Evolutionary conservation across 2,888 invertebrate genomes (phyloP).

Genomic region (Fragum fragum): DNA sequence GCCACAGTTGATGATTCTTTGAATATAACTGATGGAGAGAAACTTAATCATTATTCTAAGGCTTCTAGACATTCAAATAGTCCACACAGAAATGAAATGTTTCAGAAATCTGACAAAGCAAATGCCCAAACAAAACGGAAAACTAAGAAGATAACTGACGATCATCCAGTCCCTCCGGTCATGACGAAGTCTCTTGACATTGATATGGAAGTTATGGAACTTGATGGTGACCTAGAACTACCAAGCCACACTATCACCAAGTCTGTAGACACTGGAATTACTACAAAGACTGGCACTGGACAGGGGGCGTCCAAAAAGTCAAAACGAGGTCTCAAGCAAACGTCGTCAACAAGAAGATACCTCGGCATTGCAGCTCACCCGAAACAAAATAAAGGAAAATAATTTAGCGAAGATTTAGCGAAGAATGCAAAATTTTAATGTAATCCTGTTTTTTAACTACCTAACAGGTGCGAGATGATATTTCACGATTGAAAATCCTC

Average conservation of each 20-base stretch:
- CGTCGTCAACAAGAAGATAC: conserved; percentile 65
- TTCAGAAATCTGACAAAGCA: conserved; percentile 10
- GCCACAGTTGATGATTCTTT: neutral
- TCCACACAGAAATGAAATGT: conserved; percentile 16
- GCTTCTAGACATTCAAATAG: neutral
- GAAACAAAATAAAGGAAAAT: conserved; percentile 8
- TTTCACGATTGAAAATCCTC: too few species aligned
- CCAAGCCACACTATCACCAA: neutral
- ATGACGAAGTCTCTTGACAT: conserved; percentile 18
- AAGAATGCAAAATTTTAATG: too few species aligned
- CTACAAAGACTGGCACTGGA: neutral
- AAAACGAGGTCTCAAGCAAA: conserved; percentile 40
- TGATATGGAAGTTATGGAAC: conserved; percentile 28
- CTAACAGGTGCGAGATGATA: too few species aligned
- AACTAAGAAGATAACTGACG: neutral
- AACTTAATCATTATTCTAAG: neutral
- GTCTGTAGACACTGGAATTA: conserved; percentile 2
- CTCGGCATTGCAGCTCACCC: conserved; percentile 53
- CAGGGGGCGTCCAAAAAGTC: conserved; percentile 18
- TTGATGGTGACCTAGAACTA: neutral
- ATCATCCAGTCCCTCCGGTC: neutral
- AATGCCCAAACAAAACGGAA: neutral
- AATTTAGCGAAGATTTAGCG: neutral
- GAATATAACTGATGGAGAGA: conserved; percentile 9
- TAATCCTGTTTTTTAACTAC: too few species aligned